Base-by-base conservation (phyloP, 2,888 invertebrate genomes). In the Vanessa cardui region DNA sequence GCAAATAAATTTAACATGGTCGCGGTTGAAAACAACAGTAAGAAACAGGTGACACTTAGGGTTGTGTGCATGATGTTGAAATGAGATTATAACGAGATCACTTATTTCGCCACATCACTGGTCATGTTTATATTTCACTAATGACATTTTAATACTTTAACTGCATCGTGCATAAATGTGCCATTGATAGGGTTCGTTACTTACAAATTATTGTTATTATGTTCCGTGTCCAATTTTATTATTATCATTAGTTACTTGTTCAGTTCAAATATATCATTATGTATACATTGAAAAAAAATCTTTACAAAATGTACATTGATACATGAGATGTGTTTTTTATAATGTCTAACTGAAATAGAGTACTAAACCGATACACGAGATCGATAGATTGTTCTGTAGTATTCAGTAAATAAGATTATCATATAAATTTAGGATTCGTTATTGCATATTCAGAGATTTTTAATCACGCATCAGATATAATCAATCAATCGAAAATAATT, bases 61-160 rank as follows among this genome's bases (percentile, higher is more conserved):
- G 31, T n/a, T 26, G 33, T 8, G 45, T 21, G 20, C 60, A 65
- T 65, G 46, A 33, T 65, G 52, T 33, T 7, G 26, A 33, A 50
- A 56, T 56, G 56, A 56, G n/a, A 56, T 39, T 56, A 56, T 56
- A 56, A 56, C 56, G 56, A 56, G 56, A 56, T 56, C 56, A 18
- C 18, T 56, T 31, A 31, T 15, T 26, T 6, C 2, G 4, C 16
- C 12, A 6, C 12, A 52, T 6, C 12, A 16, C 26, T 15, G 7
- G 31, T 52, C 31, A 16, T 16, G 26, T 2, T 21, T 50, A 50
- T 50, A 26, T 20, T 39, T 50, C 5, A 52, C 26, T 52, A 52
- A 52, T 52, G 26, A 2, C 15, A 26, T 26, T 52, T 26, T 52
- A 52, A 52, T 52, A 6, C 12, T 16, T 7, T 26, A 26, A 52